phyloP scores from a whole-genome alignment of 1,140 invertebrate genomes.

The Batillaria attramentaria region DNA sequence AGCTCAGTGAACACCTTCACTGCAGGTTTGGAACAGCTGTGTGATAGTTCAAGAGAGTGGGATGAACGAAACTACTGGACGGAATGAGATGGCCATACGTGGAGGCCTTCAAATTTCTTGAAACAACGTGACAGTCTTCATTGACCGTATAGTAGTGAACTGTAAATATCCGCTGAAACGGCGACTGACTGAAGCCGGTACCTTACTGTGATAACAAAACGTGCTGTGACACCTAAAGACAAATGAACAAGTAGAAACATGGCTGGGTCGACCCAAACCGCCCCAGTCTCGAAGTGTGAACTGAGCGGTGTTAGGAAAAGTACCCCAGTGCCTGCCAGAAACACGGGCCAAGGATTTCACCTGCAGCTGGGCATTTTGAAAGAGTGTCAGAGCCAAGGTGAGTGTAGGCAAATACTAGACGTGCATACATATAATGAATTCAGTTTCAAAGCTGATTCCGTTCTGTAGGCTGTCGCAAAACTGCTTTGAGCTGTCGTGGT shows the following conservation, averaged over 20 bases:
- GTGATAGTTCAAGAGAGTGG: too few species aligned
- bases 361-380: slow-evolving; percentile 2
- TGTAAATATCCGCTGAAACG: not conserved
- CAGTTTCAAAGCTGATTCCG: not conserved
- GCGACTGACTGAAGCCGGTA: not conserved
- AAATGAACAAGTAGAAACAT: too few species aligned
- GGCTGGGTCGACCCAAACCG: too few species aligned
- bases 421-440: not conserved
- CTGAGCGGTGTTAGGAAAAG: not conserved
- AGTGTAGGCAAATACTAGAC: not conserved
- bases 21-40: too few species aligned
- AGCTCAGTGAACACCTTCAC: too few species aligned
- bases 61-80: too few species aligned
- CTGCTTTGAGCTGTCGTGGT: not conserved
- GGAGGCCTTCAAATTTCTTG: too few species aligned
- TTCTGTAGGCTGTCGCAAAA: not conserved
- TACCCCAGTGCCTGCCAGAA: not conserved
- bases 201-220: not conserved
- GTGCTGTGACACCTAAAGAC: too few species aligned
- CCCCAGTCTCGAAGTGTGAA: not conserved
- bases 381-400: slow-evolving; percentile 9
- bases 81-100: too few species aligned
- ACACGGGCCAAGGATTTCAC: slow-evolving; percentile 12
- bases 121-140: too few species aligned
- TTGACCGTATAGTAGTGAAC: too few species aligned